Base-by-base conservation (phyloP, 1,140 invertebrate species). In the Geopemphigus sp. region DNA sequence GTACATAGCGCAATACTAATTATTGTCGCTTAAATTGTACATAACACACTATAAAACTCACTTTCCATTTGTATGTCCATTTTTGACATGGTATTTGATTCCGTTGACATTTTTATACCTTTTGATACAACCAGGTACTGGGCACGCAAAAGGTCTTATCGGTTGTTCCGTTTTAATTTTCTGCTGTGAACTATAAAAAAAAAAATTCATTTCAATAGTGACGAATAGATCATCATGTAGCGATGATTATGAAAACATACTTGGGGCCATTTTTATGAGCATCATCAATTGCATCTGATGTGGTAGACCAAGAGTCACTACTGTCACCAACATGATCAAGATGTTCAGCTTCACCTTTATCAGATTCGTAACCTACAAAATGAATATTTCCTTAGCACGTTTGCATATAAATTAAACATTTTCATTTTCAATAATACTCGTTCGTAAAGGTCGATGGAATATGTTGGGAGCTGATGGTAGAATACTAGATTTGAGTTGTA, bases 91-190 rank as follows among this genome's bases (percentile, higher is more conserved):
- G 84, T 95, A 94, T 84, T 94, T 94, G 82, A 94, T 93, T 54
- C 93, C 93, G 85, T 94, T 95, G n/a, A 93, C 89, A 84, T 94
- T 95, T 84, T 94, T 94, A 85, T 95, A 95, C 39, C 92, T 87
- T 84, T 94, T 94, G 84, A 92, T 92, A 86, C 93, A 95, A n/a
- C 92, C 92, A 53, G 92, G 91, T 26, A 94, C 90, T 1, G 92
- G 92, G 85, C 93, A 95, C 15, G 90, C 91, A 85, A 92, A 94
- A 0, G 92, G 92, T 83, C 93, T 94, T 83, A 80, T 83, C 83
- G 24, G 84, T 80, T 50, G 84, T 83, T 85, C 47, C 84, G 84
- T 66, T 82, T 86, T 80, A 84, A 83, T 83, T 84, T 85, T 82
- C 86, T 88, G 82, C 22, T 85, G 85, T 70, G 32, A 81, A 81